Evolutionary conservation across 2,888 invertebrate genomes (phyloP).

Genomic region (Stenoptilia bipunctidactyla): DNA sequence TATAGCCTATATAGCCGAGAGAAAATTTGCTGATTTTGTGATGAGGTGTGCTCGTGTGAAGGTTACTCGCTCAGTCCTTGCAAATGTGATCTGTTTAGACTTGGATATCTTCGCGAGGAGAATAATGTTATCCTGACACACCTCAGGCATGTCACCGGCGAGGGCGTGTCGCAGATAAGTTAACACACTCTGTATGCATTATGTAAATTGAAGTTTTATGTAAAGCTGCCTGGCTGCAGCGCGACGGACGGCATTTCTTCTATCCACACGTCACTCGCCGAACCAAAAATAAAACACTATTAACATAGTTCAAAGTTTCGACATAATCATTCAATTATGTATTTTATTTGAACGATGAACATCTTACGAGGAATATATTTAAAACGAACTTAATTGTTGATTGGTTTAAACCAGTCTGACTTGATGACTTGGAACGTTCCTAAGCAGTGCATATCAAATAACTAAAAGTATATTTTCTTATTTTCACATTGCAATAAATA

Average conservation of each 20-base stretch:
- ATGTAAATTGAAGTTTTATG: slow-evolving; percentile 69
- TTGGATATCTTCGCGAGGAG: slow-evolving; percentile 55
- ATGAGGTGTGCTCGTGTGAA: too few species aligned
- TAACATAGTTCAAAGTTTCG: too few species aligned
- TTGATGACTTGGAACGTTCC: too few species aligned
- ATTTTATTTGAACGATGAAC: too few species aligned
- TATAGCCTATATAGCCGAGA: too few species aligned
- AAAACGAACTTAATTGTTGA: too few species aligned
- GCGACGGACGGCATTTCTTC: slow-evolving; percentile 27
- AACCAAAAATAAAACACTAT: too few species aligned
- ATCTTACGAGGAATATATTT: too few species aligned
- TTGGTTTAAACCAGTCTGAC: too few species aligned
- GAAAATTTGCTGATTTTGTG: too few species aligned
- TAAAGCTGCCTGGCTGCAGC: slow-evolving; percentile 36
- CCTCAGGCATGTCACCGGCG: slow-evolving; percentile 60
- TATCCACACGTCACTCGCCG: background rate
- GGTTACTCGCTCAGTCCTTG: too few species aligned
- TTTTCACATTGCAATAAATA: slow-evolving; percentile 1
- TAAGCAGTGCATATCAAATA: background rate
- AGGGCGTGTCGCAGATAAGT: slow-evolving; percentile 66
- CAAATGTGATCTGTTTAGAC: slow-evolving; percentile 38
- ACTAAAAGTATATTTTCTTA: background rate
- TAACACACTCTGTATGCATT: slow-evolving; percentile 69
- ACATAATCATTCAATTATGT: too few species aligned
- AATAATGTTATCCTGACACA: slow-evolving; percentile 66